Evolutionary conservation across 1,140 invertebrate genomes (phyloP), one percentile per base, ranked within the genome.

Genomic region (Polypedilum vanderplanki): DNA sequence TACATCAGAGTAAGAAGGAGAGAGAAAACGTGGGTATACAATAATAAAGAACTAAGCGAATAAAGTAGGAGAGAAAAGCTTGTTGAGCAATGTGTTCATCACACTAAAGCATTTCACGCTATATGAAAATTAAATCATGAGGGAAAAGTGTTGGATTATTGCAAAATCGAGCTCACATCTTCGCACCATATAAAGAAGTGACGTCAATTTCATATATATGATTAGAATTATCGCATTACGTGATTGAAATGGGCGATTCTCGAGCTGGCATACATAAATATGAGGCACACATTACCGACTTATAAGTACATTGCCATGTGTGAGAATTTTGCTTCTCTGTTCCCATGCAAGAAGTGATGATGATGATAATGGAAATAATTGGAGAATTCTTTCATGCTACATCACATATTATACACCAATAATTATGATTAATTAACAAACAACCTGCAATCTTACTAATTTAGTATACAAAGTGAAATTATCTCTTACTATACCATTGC

Each of bases 161-260:
- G 46, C 46, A 57, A 57, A 57, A 57, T 33, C 24, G 24, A 33
- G 24, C 24, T 33, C 24, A 33, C 46, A 57, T 15, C 10, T 57
- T 57, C 10, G 3, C n/a, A 3, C 46, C 46, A 15, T 57, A 57
- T 57, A 57, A 17, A 57, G 46, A 57, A 57, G 46, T 57, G 46
- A 57, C 46, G 46, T 57, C 46, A 57, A 57, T 57, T 57, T 57
- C 24, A 33, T 33, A 15, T 57, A 57, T 57, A 17, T 57, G 46
- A 57, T 57, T 57, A 57, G 46, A 57, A 57, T 57, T 57, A 57
- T 57, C 46, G 46, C 46, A 57, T 57, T 57, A 57, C 46, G 46
- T 57, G 46, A 57, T 57, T 17, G 46, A 57, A 57, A 57, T 57
- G 10, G n/a, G 24, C 24, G 24, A 33, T 33, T 33, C 5, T 33